phyloP scores from a whole-genome alignment of 2,797 vertebrate genomes.

The Phrynocephalus guinanensis region DNA sequence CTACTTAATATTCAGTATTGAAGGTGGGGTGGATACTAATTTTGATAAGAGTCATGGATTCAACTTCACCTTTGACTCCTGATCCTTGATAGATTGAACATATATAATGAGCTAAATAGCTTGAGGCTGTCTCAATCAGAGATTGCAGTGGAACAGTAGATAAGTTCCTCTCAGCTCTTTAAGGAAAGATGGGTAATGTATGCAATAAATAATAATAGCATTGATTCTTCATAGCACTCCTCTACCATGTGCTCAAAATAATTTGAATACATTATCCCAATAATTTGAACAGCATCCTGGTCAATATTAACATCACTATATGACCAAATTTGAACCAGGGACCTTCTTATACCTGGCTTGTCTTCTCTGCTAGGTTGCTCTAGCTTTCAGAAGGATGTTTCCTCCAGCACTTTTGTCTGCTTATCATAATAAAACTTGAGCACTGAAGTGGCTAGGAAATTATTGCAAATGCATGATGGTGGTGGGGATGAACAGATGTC shows the following conservation, averaged over 20 bases:
- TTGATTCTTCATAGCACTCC: not conserved
- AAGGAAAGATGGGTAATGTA: not conserved
- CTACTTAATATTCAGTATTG: not conserved
- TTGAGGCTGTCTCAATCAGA: not conserved
- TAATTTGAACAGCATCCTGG: not conserved
- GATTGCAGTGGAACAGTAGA: not conserved
- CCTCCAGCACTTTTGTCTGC: not conserved
- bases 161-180: not conserved
- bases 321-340: not conserved
- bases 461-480: not conserved
- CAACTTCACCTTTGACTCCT: slow-evolving; percentile 6
- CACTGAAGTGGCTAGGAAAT: not conserved
- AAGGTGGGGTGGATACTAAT: not conserved
- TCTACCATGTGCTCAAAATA: not conserved
- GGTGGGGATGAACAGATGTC: slow-evolving; percentile 8
- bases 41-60: not conserved
- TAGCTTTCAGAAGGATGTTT: not conserved
- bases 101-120: not conserved
- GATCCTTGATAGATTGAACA: not conserved
- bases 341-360: not conserved
- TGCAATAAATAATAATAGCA: not conserved
- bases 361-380: not conserved
- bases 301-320: not conserved
- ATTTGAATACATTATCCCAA: not conserved
- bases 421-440: not conserved